Base-by-base conservation (phyloP, 1,140 invertebrate species). In the Stratiolaelaps scimitus region DNA sequence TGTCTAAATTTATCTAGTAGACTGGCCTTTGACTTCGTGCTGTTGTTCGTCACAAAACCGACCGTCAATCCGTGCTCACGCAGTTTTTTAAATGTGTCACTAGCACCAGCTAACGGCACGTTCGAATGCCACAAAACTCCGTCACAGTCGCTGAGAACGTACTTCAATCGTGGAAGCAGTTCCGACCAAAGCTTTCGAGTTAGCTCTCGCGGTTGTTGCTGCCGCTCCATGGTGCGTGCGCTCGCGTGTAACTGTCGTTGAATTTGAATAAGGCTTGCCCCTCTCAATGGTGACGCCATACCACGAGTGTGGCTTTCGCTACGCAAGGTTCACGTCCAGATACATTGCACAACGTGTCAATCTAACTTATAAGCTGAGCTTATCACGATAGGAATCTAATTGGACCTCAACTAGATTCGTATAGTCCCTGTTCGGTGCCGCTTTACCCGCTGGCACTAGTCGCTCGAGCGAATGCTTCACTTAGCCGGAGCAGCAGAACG, bases 31-130 rank as follows among this genome's bases (percentile, higher is more conserved):
- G 53, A 60, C 6, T 17, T 60, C 20, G 26, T 34, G 34, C 53
- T 60, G 53, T 60, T 60, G 23, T 60, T 60, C 15, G 53, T 60
- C 15, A 60, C 53, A 34, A 60, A 60, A 29, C 53, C 53, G 20
- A 60, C 26, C 23, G n/a, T n/a, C 2, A 60, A 17, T 17, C 53
- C 53, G 26, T 34, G 17, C 4, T 60, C 53, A 23, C 53, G 53
- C 13, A 60, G 53, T 15, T 23, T 60, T 23, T 26, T 13, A 15
- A 60, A 34, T 17, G 34, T 34, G 53, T 15, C 13, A 15, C 53
- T 60, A 26, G 53, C 53, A 17, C 53, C 53, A 26, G 53, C 13
- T 10, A 60, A 15, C 15, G 15, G 15, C 26, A 29, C 1, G 17
- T 23, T 23, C 23, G 53, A 60, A 60, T 60, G 53, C 53, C 53